Evolutionary conservation across 2,113 vertebrate genomes (phyloP), one percentile per base, ranked within the genome.

Genomic region (Hylia prasina): DNA sequence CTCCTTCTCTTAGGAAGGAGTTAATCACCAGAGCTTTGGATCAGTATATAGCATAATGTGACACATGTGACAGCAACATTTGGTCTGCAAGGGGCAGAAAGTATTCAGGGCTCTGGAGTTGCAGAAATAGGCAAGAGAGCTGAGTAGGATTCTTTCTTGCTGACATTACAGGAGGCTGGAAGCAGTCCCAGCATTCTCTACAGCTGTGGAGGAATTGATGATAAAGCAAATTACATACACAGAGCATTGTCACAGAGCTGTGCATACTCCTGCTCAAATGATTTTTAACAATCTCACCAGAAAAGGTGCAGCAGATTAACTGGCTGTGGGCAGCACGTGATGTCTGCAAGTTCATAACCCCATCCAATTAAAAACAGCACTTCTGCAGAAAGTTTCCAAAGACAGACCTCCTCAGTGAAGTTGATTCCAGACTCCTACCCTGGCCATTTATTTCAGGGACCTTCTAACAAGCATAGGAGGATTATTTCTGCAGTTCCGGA

Each of bases 1-100:
- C 2, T 76, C 39, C 27, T 81, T 89, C 33, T 13, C 8, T 47
- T 44, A 48, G 22, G 22, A 75, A 65, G 17, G 21, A 63, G 13
- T 63, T 53, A 39, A 57, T 21, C 42, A 57, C 22, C 27, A 35
- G 20, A 19, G 6, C 15, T 78, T 90, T 0, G 1, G 33, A 58
- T 47, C 39, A 54, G 1, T 19, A 3, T 30, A 19, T 10, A 50
- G 24, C 3, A 7, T 56, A 77, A 72, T 0, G 0, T 25, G 58
- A 23, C 30, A 65, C 2, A 8, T 31, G 17, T 53, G 44, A 58
- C 51, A 75, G 48, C 0, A 11, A 20, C 20, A 23, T 80, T 68
- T 54, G 16, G 16, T 69, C 44, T 85, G 54, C 58, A 56, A 20
- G 11, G 0, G 1, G 53, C 28, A 85, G 33, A 51, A 75, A 71